Evolutionary conservation across 2,797 vertebrate species (phyloP).

Genomic region (Tiaroga cobitis): DNA sequence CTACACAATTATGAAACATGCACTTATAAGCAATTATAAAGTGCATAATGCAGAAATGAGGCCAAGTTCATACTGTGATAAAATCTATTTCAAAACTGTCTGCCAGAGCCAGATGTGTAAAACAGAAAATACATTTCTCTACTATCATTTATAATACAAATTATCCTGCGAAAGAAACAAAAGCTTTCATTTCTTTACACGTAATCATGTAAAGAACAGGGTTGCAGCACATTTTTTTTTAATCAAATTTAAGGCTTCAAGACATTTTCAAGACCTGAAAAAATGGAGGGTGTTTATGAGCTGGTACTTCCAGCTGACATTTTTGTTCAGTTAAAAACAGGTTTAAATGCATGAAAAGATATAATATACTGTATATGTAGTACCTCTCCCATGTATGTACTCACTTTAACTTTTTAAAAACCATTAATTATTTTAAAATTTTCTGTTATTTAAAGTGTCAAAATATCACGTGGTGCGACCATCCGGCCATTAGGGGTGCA

Average conservation of each 20-base stretch:
- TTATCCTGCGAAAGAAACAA: not conserved
- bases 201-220: not conserved
- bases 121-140: not conserved
- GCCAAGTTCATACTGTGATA: not conserved
- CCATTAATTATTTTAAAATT: no score
- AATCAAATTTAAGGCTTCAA: not conserved
- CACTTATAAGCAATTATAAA: not conserved
- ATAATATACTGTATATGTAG: not conserved
- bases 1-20: not conserved
- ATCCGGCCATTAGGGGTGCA: no score
- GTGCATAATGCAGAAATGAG: not conserved
- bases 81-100: not conserved
- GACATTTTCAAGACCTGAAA: not conserved
- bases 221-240: no score
- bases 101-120: not conserved
- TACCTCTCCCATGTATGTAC: not conserved
- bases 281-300: no score
- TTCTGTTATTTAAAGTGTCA: no score
- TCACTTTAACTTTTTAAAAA: not conserved
- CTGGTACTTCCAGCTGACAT: no score
- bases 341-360: not conserved
- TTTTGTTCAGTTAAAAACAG: not conserved
- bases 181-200: no score
- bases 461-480: no score
- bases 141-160: not conserved